Evolutionary conservation across 2,888 invertebrate species (phyloP).

Genomic region (Pyrrhia umbra): DNA sequence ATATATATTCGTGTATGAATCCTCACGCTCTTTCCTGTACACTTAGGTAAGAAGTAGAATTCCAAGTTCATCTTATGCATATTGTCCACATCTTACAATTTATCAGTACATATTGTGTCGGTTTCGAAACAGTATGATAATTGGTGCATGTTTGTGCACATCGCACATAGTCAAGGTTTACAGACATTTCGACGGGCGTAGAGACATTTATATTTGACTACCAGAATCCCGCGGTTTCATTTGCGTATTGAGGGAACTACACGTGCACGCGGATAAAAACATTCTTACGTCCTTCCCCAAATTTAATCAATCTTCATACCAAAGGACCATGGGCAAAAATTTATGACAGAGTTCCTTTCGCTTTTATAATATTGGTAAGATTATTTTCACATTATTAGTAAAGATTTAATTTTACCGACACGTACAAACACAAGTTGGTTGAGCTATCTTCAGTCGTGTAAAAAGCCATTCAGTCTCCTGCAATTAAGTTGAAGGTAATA

Average conservation of each 20-base stretch:
- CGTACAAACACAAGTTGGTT: neutral
- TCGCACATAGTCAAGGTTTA: constrained; percentile 15
- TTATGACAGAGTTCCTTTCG: no score
- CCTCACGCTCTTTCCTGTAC: constrained; percentile 19
- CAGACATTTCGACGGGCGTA: neutral
- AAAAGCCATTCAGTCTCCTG: constrained; percentile 32
- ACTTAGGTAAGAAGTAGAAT: constrained; percentile 14
- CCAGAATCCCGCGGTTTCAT: no score
- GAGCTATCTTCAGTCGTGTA: constrained; percentile 14
- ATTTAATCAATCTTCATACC: no score
- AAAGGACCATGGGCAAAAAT: no score
- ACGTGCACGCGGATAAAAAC: no score
- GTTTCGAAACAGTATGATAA: constrained; percentile 28
- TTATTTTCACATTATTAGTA: no score
- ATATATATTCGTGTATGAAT: constrained; percentile 36
- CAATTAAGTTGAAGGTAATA: constrained; percentile 28
- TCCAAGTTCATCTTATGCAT: constrained; percentile 14
- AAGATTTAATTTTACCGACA: no score
- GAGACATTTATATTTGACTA: neutral
- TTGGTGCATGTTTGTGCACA: constrained; percentile 25
- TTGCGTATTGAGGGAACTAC: no score
- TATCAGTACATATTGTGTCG: constrained; percentile 21
- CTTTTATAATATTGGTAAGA: no score
- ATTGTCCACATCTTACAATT: constrained; percentile 25
- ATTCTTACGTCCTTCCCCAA: no score